Evolutionary conservation across 2,888 invertebrate genomes (phyloP), one percentile per base, ranked within the genome.

Genomic region (Rhagium mordax): DNA sequence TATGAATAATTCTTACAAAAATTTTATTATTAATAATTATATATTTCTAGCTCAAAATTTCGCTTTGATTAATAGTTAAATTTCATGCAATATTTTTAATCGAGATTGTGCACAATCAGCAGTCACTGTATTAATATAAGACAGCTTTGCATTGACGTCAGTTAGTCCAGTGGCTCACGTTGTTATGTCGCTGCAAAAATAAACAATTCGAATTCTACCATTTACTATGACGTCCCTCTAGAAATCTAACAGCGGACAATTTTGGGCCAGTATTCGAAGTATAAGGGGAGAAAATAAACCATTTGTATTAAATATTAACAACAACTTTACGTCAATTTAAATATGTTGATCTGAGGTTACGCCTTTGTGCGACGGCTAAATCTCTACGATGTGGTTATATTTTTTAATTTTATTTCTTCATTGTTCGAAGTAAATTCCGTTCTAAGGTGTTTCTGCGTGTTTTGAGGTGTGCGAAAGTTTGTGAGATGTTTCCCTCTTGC

Each of bases 71-170:
- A 41, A n/a, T 41, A 24, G n/a, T 41, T 41, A n/a, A 41, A 41
- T 41, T 41, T 41, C n/a, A 41, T 41, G 41, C 41, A 41, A 41
- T 41, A 41, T 41, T n/a, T 41, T 41, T 41, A n/a, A 41, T 41
- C 41, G 41, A 41, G 41, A 41, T 41, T 41, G n/a, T 41, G 13
- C n/a, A 41, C 41, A 13, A 41, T 41, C 41, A 41, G 41, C 41
- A 41, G 41, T 41, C 41, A 70, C 66, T 61, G 61, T 66, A 73
- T 70, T 64, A 55, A 72, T 61, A 41, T 41, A 41, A 48, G 53
- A 49, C 61, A 49, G 47, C 55, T 73, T 73, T 73, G 66, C 73
- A 84, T 84, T 84, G 84, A 84, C 84, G 84, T 84, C 84, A 85
- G 83, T 83, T 77, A 75, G 81, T 74, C 76, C 83, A 84, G 82